phyloP scores from a whole-genome alignment of 2,113 vertebrate species.

The Rhinichthys klamathensis region DNA sequence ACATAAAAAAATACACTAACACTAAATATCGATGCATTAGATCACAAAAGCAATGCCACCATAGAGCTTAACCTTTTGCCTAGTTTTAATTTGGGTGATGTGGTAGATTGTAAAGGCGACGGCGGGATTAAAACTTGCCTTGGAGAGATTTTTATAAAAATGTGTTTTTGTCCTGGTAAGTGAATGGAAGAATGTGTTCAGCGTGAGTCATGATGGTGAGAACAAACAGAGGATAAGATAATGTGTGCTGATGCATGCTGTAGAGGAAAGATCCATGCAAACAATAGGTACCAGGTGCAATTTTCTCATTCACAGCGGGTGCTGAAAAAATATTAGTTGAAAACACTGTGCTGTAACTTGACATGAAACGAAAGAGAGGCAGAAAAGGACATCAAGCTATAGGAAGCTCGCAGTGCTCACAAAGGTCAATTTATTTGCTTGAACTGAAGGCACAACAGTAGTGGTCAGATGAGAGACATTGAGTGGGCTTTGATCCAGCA shows the following conservation, averaged over 20 bases:
- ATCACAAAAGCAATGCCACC: neutral
- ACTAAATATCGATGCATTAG: neutral
- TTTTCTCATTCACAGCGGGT: neutral
- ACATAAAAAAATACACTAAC: neutral
- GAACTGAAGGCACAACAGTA: neutral
- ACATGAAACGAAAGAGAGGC: conserved; percentile 1
- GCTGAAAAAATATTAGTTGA: neutral
- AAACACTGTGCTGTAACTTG: neutral
- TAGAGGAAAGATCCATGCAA: conserved; percentile 1
- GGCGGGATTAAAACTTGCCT: neutral
- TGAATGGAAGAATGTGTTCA: neutral
- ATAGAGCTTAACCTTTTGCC: neutral
- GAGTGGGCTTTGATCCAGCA: conserved; percentile 37
- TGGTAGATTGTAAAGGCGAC: neutral
- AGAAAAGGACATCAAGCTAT: neutral
- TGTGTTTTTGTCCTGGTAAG: neutral
- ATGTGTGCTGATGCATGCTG: neutral
- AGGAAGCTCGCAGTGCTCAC: neutral
- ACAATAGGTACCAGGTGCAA: conserved; percentile 14
- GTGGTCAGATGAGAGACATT: conserved; percentile 17
- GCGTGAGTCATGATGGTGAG: neutral
- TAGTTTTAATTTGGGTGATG: neutral
- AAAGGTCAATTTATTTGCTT: conserved; percentile 40
- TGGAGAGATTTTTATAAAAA: conserved; percentile 19
- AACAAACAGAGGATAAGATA: conserved; percentile 7